Base-by-base conservation (phyloP, 2,113 vertebrate genomes). In the Microtus oregoni region DNA sequence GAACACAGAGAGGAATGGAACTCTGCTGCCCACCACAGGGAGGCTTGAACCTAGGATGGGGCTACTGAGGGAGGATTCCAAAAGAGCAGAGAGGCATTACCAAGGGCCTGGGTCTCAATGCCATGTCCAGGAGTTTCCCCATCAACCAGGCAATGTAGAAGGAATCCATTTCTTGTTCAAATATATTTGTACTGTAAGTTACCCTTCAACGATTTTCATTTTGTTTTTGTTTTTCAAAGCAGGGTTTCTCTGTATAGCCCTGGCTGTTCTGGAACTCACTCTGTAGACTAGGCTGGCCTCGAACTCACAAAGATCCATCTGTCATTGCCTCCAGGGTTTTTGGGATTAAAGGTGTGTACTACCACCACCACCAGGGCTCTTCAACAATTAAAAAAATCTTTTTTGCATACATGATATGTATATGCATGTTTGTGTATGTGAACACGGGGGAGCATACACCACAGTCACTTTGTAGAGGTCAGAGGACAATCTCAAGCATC, bases 271-370 rank as follows among this genome's bases (percentile, higher is more conserved):
- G 19, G n/a, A 73, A 38, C 19, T 73, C 19, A 38, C 19, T 10
- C 70, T 73, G 19, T 73, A 73, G 70, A 73, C n/a, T 17, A 72
- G 35, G 70, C 70, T 72, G 35, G 35, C 7, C 35, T 35, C 19
- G 1, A 38, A 38, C 70, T 72, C 35, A n/a, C 70, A 38, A n/a
- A 72, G 68, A 38, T 72, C 7, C 19, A 22, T 19, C 35, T 72
- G 7, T 35, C 35, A 22, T n/a, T 38, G 70, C n/a, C 70, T 73
- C n/a, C 68, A 0, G 7, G 19, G 35, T 38, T 0, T 1, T 8
- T 73, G n/a, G n/a, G 70, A 73, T 38, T 73, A 73, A 73, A 73
- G n/a, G 35, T 35, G 2, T n/a, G 35, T 35, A 35, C 14, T 15
- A 9, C 1, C 68, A 70, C 68, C 15, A 70, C 70, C 17, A n/a